Conservation (phyloP, 1,140 invertebrate species). For the Probaryconus sp. region DNA sequence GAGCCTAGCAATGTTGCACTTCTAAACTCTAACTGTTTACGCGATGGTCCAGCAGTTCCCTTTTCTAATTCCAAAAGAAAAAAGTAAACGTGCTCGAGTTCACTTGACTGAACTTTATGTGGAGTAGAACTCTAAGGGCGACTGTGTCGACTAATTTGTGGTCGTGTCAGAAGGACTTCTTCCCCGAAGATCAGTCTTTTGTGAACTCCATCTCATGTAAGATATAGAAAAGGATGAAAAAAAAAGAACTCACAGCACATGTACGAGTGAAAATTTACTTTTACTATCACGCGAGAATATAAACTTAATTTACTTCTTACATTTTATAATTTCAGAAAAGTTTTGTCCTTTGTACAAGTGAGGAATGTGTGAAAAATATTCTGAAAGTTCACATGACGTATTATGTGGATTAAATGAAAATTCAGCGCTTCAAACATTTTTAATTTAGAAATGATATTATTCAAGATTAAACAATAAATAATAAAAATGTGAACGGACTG, state of each 20-base stretch:
- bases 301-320: conserved; percentile 7
- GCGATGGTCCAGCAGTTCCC: conserved; percentile 1
- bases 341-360: too few relatives aligned
- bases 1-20: conserved; percentile 11
- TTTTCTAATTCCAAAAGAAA: conserved; percentile 17
- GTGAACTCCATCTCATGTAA: conserved; percentile 1
- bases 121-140: conserved; percentile 1
- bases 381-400: too few relatives aligned
- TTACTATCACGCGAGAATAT: background rate
- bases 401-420: too few relatives aligned
- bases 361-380: too few relatives aligned
- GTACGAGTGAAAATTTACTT: background rate
- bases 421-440: too few relatives aligned
- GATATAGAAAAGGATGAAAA: conserved; percentile 10
- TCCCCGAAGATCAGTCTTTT: conserved; percentile 1
- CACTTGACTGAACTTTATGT: conserved; percentile 1
- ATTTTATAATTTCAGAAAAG: too few relatives aligned
- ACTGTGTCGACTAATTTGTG: conserved; percentile 27
- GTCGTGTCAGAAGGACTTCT: conserved; percentile 7
- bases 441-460: too few relatives aligned
- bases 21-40: conserved; percentile 16
- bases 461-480: too few relatives aligned
- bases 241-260: background rate
- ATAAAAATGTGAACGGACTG: too few relatives aligned
- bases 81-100: conserved; percentile 7